A percentile compares a stretch with the other conserved stretches of the same genome.
Conservation (phyloP, 2,113 vertebrate species). For the Sorex araneus region DNA sequence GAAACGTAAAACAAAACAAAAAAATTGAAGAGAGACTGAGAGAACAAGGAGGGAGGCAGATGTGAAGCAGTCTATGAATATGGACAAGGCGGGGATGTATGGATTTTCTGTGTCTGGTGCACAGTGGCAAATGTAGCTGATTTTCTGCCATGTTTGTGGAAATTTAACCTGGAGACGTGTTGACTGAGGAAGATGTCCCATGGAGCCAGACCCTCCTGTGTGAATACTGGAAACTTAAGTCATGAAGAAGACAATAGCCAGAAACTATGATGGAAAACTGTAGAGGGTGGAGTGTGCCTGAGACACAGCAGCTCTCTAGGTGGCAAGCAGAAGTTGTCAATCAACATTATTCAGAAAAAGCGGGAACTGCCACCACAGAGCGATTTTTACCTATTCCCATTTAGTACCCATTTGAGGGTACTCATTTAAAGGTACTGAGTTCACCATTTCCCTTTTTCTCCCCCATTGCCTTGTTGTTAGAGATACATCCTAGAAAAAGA, state of each 20-base stretch:
- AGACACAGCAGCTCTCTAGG: background rate
- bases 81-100: background rate
- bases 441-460: background rate
- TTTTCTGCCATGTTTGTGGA: background rate
- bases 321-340: background rate
- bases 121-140: background rate
- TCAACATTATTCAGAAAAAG: background rate
- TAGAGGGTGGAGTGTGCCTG: background rate
- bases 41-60: too few species aligned
- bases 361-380: background rate
- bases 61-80: background rate
- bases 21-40: too few species aligned
- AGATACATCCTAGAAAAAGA: background rate
- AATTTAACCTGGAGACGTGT: background rate
- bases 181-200: background rate
- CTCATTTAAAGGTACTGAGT: background rate
- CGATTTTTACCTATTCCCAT: background rate
- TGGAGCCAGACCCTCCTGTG: accelerated
- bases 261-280: background rate
- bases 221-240: background rate
- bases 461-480: background rate
- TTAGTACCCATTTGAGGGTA: background rate
- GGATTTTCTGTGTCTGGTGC: background rate
- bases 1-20: background rate
- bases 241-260: background rate